These are phyloP conservation scores for Lasioglossum calceatum DNA, from an alignment of 2,888 invertebrate genomes.

Conservation along the genomic window DNA sequence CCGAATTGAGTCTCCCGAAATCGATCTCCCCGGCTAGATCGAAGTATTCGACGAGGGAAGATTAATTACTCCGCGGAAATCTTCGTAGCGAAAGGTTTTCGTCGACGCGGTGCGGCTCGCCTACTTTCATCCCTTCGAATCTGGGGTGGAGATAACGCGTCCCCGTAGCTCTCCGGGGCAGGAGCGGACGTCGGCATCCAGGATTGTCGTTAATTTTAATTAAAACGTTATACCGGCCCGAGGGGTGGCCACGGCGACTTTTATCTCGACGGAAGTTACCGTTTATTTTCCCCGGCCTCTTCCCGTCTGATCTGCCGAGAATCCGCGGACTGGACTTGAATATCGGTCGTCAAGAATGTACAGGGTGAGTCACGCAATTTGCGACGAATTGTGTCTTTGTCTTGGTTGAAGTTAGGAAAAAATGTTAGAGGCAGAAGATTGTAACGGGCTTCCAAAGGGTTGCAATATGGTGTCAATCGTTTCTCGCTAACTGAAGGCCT, in stretches of 20 bases:
- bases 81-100: conserved; percentile 32
- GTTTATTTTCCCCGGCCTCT: conserved; percentile 38
- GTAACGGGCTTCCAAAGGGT: no score
- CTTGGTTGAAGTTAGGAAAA: no score
- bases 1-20: conserved; percentile 32
- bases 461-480: no score
- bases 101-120: conserved; percentile 27
- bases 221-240: conserved; percentile 50
- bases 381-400: no score
- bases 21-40: conserved; percentile 29
- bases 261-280: conserved; percentile 53
- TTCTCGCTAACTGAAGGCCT: no score
- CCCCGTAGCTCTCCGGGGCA: background rate
- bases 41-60: conserved; percentile 33
- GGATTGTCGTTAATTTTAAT: conserved; percentile 65
- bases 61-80: conserved; percentile 48
- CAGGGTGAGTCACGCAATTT: no score
- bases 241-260: conserved; percentile 20
- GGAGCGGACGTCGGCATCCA: conserved; percentile 18
- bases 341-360: background rate
- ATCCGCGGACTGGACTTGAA: background rate
- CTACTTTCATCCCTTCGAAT: conserved; percentile 30
- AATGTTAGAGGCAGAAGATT: no score
- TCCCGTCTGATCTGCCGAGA: background rate
- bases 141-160: conserved; percentile 37